Conservation (phyloP, 2,888 invertebrate species). For the Harpalus rubripes region DNA sequence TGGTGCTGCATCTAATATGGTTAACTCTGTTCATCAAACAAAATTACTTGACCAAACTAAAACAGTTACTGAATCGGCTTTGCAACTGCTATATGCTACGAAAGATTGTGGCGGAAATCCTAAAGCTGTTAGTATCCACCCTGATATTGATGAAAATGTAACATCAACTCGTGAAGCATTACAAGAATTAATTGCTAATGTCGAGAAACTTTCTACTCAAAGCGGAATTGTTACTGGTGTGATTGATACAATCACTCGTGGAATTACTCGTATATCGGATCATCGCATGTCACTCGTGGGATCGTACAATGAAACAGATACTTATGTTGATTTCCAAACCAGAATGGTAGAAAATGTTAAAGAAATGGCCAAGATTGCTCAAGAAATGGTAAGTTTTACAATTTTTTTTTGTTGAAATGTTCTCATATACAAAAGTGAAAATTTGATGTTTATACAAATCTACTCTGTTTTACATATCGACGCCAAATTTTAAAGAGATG, state of each 20-base stretch:
- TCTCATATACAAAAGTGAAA: no score
- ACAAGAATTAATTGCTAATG: conserved; percentile 87
- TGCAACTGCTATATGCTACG: conserved; percentile 90
- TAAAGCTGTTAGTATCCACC: conserved; percentile 89
- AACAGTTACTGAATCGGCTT: conserved; percentile 95
- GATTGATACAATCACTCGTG: conserved; percentile 93
- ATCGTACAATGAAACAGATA: conserved; percentile 84
- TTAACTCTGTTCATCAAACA: conserved; percentile 93
- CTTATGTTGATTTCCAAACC: conserved; percentile 97
- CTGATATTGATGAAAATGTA: conserved; percentile 90
- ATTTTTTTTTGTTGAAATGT: background rate
- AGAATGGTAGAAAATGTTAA: conserved; percentile 97
- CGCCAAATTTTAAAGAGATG: no score
- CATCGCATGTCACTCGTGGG: conserved; percentile 87
- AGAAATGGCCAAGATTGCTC: conserved; percentile 94
- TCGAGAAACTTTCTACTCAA: conserved; percentile 91
- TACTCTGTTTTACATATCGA: no score
- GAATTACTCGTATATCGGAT: conserved; percentile 90
- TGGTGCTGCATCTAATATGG: conserved; percentile 93
- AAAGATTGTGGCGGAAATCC: conserved; percentile 97
- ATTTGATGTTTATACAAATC: no score
- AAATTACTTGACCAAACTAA: conserved; percentile 93
- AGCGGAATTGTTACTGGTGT: conserved; percentile 94
- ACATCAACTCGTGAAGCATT: conserved; percentile 89
- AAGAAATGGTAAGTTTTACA: conserved; percentile 88